A percentile compares a stretch with the other conserved stretches of the same genome.
phyloP scores from a whole-genome alignment of 2,113 vertebrate genomes.

The Scortum barcoo region DNA sequence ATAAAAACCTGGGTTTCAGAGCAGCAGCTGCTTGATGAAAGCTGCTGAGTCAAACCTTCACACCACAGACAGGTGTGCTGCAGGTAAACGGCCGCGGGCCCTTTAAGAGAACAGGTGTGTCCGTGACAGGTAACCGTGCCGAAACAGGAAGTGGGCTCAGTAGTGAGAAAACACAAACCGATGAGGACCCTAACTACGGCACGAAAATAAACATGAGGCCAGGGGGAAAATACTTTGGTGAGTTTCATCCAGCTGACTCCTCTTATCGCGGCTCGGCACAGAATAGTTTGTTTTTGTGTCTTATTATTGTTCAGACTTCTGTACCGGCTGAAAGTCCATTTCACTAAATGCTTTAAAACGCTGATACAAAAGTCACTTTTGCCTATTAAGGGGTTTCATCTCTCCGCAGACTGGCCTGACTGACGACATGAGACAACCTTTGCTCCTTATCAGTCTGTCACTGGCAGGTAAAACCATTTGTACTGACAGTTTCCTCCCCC shows the following conservation, averaged over 20 bases:
- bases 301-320: no score
- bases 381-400: constrained; percentile 3
- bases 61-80: background rate
- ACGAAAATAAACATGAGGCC: constrained; percentile 57
- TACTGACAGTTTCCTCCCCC: constrained; percentile 1
- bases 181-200: background rate
- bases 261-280: background rate
- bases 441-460: constrained; percentile 57
- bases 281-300: background rate
- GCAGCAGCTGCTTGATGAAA: no score
- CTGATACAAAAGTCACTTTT: background rate
- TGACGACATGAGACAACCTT: constrained; percentile 78
- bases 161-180: background rate
- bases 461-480: constrained; percentile 77
- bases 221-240: constrained; percentile 46
- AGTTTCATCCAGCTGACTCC: constrained; percentile 21
- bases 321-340: background rate
- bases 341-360: background rate
- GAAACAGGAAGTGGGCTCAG: constrained; percentile 63
- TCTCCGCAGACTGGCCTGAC: constrained; percentile 69
- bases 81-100: background rate
- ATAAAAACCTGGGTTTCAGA: no score
- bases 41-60: background rate
- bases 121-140: constrained; percentile 45
- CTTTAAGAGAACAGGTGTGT: constrained; percentile 79